These are phyloP conservation scores for Calidris pygmaea DNA, from an alignment of 2,113 vertebrate genomes.

Conservation along the genomic window DNA sequence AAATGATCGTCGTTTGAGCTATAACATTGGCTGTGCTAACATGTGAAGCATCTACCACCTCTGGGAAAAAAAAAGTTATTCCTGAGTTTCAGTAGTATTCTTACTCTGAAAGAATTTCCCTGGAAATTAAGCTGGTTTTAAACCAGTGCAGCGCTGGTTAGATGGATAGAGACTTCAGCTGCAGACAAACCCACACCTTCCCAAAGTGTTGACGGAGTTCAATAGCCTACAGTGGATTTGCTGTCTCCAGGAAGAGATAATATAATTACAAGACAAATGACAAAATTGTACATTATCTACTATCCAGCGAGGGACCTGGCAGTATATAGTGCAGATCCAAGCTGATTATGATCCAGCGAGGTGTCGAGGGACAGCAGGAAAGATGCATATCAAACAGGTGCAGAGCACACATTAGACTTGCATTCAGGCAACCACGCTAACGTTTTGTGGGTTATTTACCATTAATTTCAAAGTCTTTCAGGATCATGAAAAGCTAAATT, in stretches of 20 bases:
- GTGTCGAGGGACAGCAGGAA: not conserved
- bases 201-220: not conserved
- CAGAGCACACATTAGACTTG: not conserved
- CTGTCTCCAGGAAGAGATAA: not conserved
- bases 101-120: not conserved
- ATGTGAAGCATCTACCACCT: not conserved
- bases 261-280: not conserved
- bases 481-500: not conserved
- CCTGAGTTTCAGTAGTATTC: not conserved
- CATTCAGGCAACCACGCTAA: not conserved
- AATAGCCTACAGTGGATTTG: not conserved
- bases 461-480: not conserved
- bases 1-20: not conserved
- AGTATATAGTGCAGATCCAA: not conserved
- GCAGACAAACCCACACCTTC: rapidly evolving
- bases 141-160: not conserved
- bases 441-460: not conserved
- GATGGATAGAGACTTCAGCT: not conserved
- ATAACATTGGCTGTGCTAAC: not conserved
- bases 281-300: not conserved
- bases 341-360: not conserved
- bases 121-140: not conserved
- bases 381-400: not conserved
- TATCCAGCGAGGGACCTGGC: not conserved
- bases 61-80: not conserved